Evolutionary conservation across 2,888 invertebrate genomes (phyloP), one percentile per base, ranked within the genome.

Genomic region (Protophormia terraenovae): DNA sequence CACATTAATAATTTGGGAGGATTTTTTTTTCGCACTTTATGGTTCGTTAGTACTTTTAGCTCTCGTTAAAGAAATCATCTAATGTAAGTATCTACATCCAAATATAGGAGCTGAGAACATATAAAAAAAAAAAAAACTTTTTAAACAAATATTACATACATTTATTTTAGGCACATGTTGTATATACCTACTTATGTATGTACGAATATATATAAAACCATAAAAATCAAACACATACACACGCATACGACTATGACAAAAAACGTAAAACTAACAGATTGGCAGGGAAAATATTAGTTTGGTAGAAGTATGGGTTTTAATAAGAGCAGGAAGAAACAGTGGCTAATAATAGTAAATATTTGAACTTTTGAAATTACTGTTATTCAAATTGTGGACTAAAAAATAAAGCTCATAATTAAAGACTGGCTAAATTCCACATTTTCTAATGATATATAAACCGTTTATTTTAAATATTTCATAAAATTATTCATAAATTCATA

Each of bases 1-100:
- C 79, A 75, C 83, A 84, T 84, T 84, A 84, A 84, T 80, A 80
- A 84, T 84, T 80, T 84, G 69, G 77, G 77, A 45, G 50, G 32
- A 27, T 32, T 53, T 45, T 69, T n/a, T n/a, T 76, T 71, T 71
- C 32, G 16, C 66, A 62, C 76, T 55, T 62, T 66, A 72, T 55
- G 80, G 58, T 66, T 80, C 45, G 80, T 66, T 76, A 62, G 53
- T 66, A 58, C n/a, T 24, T 55, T 29, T 6, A 58, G 27, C 29
- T 72, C 38, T 66, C 27, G 24, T 24, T 58, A 58, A 38, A 66
- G 71, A 58, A 53, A 58, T 32, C 32, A 55, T 62, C 27, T 76
- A 66, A 77, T 66, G 55, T 60, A 22, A 3, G 35, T 62, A 12
- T 24, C n/a, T 60, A 27, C 2, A 24, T 29, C 22, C 4, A 72